phyloP scores from a whole-genome alignment of 1,140 invertebrate species.

The Zaprionus camerounensis region DNA sequence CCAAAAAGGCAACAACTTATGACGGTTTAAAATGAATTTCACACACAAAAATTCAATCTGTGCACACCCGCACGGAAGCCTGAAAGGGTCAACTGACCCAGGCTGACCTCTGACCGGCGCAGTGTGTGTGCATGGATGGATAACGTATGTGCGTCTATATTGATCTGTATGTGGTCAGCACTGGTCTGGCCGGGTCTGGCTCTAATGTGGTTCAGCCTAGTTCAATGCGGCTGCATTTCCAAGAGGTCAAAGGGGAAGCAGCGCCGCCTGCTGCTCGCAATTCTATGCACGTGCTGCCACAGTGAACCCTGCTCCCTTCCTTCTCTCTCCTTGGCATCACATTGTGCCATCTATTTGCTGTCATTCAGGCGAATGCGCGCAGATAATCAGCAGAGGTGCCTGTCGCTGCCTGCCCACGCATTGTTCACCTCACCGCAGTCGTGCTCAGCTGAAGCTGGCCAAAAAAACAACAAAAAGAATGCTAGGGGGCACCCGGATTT shows the following conservation, averaged over 20 bases:
- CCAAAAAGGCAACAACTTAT: constrained; percentile 58
- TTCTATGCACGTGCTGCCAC: constrained; percentile 59
- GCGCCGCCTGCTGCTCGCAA: constrained; percentile 46
- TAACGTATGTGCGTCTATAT: background rate
- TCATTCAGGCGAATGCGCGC: constrained; percentile 16
- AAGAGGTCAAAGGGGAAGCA: constrained; percentile 25
- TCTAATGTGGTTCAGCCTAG: background rate
- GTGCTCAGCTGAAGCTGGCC: constrained; percentile 20
- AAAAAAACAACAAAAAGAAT: constrained; percentile 29
- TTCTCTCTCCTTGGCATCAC: background rate
- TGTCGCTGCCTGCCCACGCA: constrained; percentile 25
- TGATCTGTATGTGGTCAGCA: constrained; percentile 1
- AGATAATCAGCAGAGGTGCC: constrained; percentile 11
- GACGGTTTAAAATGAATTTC: constrained; percentile 74
- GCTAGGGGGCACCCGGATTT: constrained; percentile 95
- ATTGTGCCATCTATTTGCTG: constrained; percentile 33
- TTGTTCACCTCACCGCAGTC: constrained; percentile 14
- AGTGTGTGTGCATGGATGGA: background rate
- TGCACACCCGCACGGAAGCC: background rate
- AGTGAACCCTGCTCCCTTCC: background rate
- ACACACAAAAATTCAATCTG: constrained; percentile 69
- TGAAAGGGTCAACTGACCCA: constrained; percentile 27
- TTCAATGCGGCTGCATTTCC: background rate
- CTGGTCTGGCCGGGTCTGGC: background rate
- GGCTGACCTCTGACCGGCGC: background rate